These are phyloP conservation scores for Drosophila peninsularis DNA, from an alignment of 2,888 invertebrate genomes.

Conservation along the genomic window DNA sequence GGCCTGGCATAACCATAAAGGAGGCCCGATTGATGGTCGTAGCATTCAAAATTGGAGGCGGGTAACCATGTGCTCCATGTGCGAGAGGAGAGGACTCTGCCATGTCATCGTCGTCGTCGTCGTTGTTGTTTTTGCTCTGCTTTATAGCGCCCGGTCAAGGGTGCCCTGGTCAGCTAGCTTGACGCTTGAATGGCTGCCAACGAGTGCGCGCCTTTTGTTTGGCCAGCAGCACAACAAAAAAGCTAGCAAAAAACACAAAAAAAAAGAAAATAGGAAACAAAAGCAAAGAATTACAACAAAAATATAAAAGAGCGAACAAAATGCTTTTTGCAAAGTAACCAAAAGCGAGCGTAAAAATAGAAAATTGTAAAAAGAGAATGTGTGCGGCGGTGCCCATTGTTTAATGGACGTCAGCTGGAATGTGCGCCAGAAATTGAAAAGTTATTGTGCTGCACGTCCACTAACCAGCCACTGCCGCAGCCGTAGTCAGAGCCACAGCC, in stretches of 20 bases:
- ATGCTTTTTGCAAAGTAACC: conserved; percentile 77
- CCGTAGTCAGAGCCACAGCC: conserved; percentile 20
- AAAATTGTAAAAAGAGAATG: conserved; percentile 71
- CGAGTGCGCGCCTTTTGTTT: conserved; percentile 75
- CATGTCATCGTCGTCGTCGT: conserved; percentile 16
- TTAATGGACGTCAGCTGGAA: conserved; percentile 80
- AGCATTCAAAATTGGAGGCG: conserved; percentile 71
- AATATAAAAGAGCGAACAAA: conserved; percentile 47
- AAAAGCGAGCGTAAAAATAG: conserved; percentile 70
- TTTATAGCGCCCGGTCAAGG: conserved; percentile 77
- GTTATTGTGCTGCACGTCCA: conserved; percentile 68
- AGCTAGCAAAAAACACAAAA: conserved; percentile 19
- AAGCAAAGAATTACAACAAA: conserved; percentile 32
- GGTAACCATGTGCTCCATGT: conserved; percentile 26
- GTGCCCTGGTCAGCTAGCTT: conserved; percentile 71
- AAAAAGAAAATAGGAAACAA: conserved; percentile 35
- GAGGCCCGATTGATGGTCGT: conserved; percentile 70
- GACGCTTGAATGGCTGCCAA: conserved; percentile 79
- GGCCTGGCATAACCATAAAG: conserved; percentile 71
- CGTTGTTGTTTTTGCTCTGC: conserved; percentile 36
- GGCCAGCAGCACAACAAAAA: conserved; percentile 40
- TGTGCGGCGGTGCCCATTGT: conserved; percentile 62
- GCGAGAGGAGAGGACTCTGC: conserved; percentile 17
- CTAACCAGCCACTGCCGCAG: conserved; percentile 44
- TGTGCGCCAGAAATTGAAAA: conserved; percentile 79